phyloP scores from a whole-genome alignment of 2,888 invertebrate genomes.

The Dasypolia templi region DNA sequence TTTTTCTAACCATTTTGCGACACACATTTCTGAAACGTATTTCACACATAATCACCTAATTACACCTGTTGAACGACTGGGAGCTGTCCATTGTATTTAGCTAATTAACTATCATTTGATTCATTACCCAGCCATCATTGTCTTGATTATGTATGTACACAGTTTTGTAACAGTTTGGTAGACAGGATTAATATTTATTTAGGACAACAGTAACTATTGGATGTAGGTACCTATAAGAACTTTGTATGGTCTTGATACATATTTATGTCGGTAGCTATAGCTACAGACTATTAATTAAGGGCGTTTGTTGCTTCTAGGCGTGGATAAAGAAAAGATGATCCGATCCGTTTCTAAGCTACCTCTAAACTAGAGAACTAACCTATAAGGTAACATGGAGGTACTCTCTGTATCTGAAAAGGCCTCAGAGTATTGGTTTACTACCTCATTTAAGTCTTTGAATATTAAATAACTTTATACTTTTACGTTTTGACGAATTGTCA shows the following conservation, averaged over 20 bases:
- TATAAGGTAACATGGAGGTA: not conserved
- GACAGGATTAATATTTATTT: not conserved
- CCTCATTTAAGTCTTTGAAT: not conserved
- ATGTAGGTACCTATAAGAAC: not conserved
- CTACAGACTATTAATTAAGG: conserved; percentile 9
- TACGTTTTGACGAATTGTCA: not conserved
- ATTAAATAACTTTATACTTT: not conserved
- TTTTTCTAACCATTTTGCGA: not conserved
- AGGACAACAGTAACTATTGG: not conserved
- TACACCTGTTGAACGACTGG: conserved; percentile 62
- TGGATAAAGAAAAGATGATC: conserved; percentile 15
- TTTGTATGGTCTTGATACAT: not conserved
- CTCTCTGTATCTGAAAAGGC: too few species aligned
- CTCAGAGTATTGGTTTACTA: not conserved
- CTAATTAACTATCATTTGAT: conserved; percentile 36
- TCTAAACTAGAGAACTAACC: not conserved
- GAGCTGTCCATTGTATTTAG: conserved; percentile 37
- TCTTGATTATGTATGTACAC: not conserved
- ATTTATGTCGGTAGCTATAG: conserved; percentile 1
- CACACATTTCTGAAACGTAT: conserved; percentile 6
- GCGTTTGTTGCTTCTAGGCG: not conserved
- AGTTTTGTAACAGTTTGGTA: too few species aligned
- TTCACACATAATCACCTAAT: conserved; percentile 43
- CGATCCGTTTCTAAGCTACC: not conserved
- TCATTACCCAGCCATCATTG: not conserved